These are phyloP conservation scores for Propsilocerus akamusi DNA, from an alignment of 1,140 invertebrate species.

Conservation along the genomic window DNA sequence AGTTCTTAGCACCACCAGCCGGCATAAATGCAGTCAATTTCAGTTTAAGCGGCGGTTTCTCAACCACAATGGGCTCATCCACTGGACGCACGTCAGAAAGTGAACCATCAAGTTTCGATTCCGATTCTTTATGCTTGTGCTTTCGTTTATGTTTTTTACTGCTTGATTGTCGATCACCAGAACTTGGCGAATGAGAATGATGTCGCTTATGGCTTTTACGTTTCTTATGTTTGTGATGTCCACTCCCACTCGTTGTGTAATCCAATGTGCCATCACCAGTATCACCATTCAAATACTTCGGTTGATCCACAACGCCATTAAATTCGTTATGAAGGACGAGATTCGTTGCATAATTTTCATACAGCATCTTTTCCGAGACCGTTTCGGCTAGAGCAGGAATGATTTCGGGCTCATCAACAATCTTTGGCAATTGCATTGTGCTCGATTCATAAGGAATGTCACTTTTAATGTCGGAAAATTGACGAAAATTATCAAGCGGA, in stretches of 20 bases:
- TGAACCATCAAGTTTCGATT: background rate
- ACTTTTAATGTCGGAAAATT: background rate
- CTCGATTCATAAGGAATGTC: background rate
- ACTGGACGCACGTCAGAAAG: background rate
- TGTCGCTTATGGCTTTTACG: background rate
- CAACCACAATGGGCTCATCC: background rate
- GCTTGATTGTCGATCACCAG: slow-evolving; percentile 24
- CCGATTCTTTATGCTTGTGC: slow-evolving; percentile 14
- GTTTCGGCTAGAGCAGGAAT: background rate
- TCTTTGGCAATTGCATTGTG: background rate
- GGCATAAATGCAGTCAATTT: background rate
- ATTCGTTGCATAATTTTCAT: background rate
- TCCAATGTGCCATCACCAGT: background rate
- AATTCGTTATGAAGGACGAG: too few relatives aligned
- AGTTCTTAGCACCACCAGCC: background rate
- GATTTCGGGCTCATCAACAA: background rate
- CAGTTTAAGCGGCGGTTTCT: background rate
- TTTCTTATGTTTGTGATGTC: background rate
- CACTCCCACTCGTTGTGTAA: background rate
- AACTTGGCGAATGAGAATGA: background rate
- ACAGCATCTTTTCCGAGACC: background rate
- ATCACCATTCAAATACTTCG: background rate
- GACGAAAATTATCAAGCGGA: background rate
- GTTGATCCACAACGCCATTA: background rate
- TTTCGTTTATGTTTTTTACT: slow-evolving; percentile 26